Percentiles rank a stretch among this genome's conserved stretches.
These are phyloP conservation scores for Lasioglossum oenotherae DNA, from an alignment of 2,888 invertebrate genomes.

Conservation along the genomic window DNA sequence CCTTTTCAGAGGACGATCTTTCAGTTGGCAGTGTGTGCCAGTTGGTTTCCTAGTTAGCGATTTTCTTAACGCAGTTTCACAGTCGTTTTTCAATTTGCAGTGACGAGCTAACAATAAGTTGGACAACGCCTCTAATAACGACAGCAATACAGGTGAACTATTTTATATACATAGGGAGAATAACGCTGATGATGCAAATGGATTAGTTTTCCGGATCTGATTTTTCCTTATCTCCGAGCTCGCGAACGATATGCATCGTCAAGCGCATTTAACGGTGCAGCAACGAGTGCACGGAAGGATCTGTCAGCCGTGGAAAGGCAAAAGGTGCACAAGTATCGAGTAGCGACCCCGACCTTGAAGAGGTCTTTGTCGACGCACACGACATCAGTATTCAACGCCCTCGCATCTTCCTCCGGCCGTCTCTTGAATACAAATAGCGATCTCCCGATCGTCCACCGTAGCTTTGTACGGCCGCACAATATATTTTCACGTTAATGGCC, in stretches of 20 bases:
- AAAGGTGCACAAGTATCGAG: conserved; percentile 67
- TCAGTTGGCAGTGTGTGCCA: too few relatives aligned
- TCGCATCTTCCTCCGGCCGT: conserved; percentile 79
- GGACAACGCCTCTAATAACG: too few relatives aligned
- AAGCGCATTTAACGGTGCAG: conserved; percentile 50
- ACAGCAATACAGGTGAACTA: too few relatives aligned
- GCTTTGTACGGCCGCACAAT: conserved; percentile 61
- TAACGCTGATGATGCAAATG: too few relatives aligned
- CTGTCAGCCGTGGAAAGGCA: conserved; percentile 47
- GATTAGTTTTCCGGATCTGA: too few relatives aligned
- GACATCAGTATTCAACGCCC: conserved; percentile 83
- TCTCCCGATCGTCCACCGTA: conserved; percentile 40
- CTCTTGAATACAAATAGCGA: conserved; percentile 76
- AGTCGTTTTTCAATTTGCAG: too few relatives aligned
- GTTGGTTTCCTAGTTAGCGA: too few relatives aligned
- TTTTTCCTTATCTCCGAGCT: background rate
- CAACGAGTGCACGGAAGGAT: conserved; percentile 38
- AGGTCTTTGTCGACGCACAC: conserved; percentile 82
- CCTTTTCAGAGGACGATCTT: too few relatives aligned
- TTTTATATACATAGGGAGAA: too few relatives aligned
- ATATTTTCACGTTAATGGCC: conserved; percentile 55
- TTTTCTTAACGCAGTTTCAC: too few relatives aligned
- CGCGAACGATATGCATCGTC: background rate
- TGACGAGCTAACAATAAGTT: too few relatives aligned
- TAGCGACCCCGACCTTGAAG: conserved; percentile 81